Conservation (phyloP, 2,113 vertebrate species). For the Hylia prasina region DNA sequence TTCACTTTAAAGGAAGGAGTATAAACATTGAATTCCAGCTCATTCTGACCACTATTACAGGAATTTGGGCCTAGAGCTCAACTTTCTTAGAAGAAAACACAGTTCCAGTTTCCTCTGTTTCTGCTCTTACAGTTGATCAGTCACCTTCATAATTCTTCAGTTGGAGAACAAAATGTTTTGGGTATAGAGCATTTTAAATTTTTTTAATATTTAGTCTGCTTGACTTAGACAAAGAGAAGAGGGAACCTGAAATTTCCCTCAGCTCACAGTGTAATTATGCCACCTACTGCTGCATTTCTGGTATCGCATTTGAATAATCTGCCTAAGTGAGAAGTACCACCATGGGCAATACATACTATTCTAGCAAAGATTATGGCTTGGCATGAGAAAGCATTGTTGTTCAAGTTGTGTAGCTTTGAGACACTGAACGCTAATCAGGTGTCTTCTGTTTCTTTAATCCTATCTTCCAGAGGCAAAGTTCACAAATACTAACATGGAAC, state of each 20-base stretch:
- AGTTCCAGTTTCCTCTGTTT: background rate
- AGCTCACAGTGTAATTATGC: constrained; percentile 11
- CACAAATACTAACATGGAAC: background rate
- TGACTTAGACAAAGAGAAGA: background rate
- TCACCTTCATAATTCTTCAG: background rate
- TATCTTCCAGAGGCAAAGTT: background rate
- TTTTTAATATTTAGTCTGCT: background rate
- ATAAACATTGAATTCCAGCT: background rate
- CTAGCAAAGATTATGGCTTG: background rate
- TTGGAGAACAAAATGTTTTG: background rate
- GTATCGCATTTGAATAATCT: background rate
- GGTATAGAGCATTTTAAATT: background rate
- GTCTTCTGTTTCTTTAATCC: background rate
- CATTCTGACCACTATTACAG: background rate
- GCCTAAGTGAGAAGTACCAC: background rate
- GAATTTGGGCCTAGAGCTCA: background rate
- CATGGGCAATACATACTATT: background rate
- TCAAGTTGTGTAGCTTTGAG: background rate
- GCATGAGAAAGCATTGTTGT: background rate
- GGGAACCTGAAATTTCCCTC: background rate
- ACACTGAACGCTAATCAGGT: background rate
- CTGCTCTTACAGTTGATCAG: background rate
- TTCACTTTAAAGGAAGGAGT: background rate
- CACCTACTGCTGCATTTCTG: constrained; percentile 38
- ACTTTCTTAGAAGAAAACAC: background rate